Evolutionary conservation across 1,140 invertebrate genomes (phyloP).

Genomic region (Onthophagus taurus): DNA sequence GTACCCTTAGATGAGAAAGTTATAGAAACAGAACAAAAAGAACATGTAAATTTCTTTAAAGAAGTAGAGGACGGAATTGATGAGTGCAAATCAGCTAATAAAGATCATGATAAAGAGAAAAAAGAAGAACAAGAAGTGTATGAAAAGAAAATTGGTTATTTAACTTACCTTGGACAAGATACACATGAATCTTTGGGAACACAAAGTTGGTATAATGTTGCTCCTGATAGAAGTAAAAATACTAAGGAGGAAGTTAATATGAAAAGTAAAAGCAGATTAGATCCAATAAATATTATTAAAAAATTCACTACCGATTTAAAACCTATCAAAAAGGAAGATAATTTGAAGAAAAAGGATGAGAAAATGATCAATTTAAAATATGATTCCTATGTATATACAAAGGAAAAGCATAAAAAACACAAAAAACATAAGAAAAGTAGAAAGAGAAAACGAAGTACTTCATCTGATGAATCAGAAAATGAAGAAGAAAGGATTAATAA

Average conservation of each 20-base stretch:
- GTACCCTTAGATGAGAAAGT: constrained; percentile 30
- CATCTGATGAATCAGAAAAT: neutral
- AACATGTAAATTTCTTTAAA: constrained; percentile 86
- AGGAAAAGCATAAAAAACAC: constrained; percentile 21
- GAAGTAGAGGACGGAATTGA: constrained; percentile 68
- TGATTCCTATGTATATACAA: neutral
- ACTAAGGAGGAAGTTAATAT: constrained; percentile 48
- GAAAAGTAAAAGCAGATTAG: constrained; percentile 52
- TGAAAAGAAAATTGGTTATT: constrained; percentile 93
- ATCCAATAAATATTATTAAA: constrained; percentile 67
- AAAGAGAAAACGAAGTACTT: constrained; percentile 27
- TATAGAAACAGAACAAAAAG: constrained; percentile 27
- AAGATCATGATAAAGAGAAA: constrained; percentile 82
- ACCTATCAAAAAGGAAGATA: constrained; percentile 20
- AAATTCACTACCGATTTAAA: constrained; percentile 39
- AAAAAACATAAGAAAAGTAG: constrained; percentile 38
- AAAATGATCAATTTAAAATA: too few species aligned
- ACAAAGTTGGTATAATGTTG: constrained; percentile 72
- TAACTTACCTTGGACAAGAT: constrained; percentile 93
- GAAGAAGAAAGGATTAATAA: constrained; percentile 35
- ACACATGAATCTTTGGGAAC: constrained; percentile 75
- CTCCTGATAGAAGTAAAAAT: constrained; percentile 44
- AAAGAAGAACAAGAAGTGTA: constrained; percentile 92
- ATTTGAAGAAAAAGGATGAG: constrained; percentile 24
- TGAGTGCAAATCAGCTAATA: constrained; percentile 58